These are phyloP conservation scores for Ceyx cyanopectus DNA, from an alignment of 2,113 vertebrate genomes.

Conservation along the genomic window DNA sequence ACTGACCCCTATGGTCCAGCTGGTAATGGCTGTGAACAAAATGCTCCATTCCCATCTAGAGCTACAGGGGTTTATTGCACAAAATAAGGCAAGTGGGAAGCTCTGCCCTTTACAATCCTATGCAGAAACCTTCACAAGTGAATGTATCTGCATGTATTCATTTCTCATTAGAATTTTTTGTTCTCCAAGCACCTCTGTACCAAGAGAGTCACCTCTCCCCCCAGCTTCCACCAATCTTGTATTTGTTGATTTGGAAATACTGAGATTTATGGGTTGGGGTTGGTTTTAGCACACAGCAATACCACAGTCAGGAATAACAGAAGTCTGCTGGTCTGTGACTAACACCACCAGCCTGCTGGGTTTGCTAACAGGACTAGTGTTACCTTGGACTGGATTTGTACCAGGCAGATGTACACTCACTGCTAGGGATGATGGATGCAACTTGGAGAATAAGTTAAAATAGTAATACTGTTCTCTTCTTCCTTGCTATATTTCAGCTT, in stretches of 20 bases:
- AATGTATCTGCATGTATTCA: not conserved
- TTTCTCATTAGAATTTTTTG: not conserved
- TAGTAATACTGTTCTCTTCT: not conserved
- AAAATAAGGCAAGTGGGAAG: not conserved
- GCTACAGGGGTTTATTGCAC: not conserved
- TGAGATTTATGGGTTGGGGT: not conserved
- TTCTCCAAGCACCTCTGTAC: not conserved
- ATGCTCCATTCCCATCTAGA: not conserved
- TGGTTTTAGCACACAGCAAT: not conserved
- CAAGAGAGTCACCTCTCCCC: not conserved
- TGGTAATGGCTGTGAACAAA: not conserved
- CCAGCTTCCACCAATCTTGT: not conserved
- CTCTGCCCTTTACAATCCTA: not conserved
- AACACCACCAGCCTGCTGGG: not conserved
- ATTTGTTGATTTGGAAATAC: not conserved
- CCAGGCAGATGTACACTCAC: not conserved
- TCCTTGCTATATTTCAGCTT: constrained; percentile 6
- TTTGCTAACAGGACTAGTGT: not conserved
- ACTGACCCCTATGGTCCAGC: not conserved
- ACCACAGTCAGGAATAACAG: not conserved
- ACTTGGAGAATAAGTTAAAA: constrained; percentile 22
- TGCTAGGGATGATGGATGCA: not conserved
- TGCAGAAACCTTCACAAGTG: not conserved
- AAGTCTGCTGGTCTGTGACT: not conserved
- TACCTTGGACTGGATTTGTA: not conserved